Evolutionary conservation across 2,888 invertebrate species (phyloP).

Genomic region (Papilio elwesi): DNA sequence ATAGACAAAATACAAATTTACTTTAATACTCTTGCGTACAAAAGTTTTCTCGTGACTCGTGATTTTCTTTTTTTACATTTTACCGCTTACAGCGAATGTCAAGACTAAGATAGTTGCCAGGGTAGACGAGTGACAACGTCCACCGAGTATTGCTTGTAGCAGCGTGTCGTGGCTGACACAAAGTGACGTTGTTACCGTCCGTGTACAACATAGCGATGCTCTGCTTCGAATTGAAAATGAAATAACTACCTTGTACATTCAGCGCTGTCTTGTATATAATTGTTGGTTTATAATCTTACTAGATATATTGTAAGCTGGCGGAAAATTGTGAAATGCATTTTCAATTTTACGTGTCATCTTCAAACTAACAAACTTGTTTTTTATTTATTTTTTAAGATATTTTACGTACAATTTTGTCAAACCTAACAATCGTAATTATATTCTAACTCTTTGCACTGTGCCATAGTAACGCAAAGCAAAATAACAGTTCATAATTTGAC

Average conservation of each 20-base stretch:
- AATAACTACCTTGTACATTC: neutral
- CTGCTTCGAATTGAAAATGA: neutral
- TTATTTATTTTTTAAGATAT: neutral
- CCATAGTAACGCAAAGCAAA: neutral
- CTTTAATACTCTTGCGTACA: too few species aligned
- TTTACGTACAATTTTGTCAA: too few species aligned
- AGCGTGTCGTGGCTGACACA: neutral
- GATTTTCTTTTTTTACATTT: too few species aligned
- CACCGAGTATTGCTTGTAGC: neutral
- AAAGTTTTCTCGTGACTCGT: too few species aligned
- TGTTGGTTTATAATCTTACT: too few species aligned
- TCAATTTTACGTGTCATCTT: neutral
- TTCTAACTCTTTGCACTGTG: too few species aligned
- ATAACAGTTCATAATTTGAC: neutral
- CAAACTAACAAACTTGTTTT: neutral
- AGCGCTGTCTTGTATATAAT: neutral
- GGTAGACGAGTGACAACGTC: neutral
- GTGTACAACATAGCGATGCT: neutral
- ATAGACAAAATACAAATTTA: too few species aligned
- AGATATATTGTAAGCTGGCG: too few species aligned
- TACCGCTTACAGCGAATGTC: neutral
- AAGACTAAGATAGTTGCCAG: neutral
- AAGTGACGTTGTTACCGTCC: conserved; percentile 6
- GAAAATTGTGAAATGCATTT: too few species aligned
- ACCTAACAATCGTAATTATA: too few species aligned